Evolutionary conservation across 2,888 invertebrate genomes (phyloP).

Genomic region (Strigamia maritima): DNA sequence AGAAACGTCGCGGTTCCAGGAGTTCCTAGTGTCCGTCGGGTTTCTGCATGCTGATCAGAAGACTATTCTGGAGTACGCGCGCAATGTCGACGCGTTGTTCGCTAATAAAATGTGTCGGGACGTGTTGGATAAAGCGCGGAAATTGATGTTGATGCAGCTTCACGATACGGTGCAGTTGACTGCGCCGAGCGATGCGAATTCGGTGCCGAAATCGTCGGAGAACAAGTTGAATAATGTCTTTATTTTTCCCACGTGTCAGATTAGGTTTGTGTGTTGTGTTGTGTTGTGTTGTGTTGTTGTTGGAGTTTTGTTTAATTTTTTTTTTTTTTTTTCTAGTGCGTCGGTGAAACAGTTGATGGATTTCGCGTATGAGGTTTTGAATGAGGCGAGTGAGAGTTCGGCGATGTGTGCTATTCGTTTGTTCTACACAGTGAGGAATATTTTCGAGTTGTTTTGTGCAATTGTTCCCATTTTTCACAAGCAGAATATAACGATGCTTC

Average conservation of each 20-base stretch:
- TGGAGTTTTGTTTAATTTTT: too few species aligned
- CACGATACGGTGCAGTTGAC: conserved; percentile 59
- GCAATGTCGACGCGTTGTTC: conserved; percentile 71
- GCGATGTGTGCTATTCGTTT: conserved; percentile 62
- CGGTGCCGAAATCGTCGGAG: conserved; percentile 43
- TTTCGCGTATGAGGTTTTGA: conserved; percentile 63
- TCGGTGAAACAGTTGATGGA: conserved; percentile 62
- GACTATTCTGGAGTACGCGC: conserved; percentile 66
- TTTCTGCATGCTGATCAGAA: conserved; percentile 58
- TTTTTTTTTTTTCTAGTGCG: conserved; percentile 38
- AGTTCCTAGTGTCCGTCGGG: conserved; percentile 60
- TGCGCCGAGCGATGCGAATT: not conserved
- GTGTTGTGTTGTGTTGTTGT: too few species aligned
- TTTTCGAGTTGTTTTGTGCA: conserved; percentile 72
- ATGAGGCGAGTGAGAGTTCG: conserved; percentile 63
- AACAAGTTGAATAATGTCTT: conserved; percentile 52
- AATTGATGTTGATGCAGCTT: conserved; percentile 75
- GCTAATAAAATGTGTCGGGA: conserved; percentile 72
- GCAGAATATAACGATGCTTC: conserved; percentile 74
- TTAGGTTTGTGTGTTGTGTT: conserved; percentile 56
- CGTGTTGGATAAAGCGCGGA: conserved; percentile 65
- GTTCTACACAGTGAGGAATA: conserved; percentile 66
- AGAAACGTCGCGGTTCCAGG: conserved; percentile 66
- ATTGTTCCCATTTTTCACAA: conserved; percentile 77
- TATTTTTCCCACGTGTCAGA: conserved; percentile 56